phyloP scores from a whole-genome alignment of 1,140 invertebrate genomes.

The Bombus sylvicola region DNA sequence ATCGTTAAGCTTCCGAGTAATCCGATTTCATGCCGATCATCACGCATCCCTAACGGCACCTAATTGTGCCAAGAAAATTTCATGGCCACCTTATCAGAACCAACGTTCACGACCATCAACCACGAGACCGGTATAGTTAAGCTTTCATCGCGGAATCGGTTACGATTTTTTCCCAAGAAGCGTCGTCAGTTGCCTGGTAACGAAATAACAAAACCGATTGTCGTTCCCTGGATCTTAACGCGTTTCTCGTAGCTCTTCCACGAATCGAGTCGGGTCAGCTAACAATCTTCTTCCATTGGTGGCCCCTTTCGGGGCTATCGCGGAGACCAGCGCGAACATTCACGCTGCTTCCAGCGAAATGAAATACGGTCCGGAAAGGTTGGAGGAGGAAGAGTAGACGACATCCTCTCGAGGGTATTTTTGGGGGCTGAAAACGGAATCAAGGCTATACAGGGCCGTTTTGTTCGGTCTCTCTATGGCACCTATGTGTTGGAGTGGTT shows the following conservation, averaged over 20 bases:
- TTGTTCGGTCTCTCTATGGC: slow-evolving; percentile 37
- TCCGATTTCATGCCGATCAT: slow-evolving; percentile 13
- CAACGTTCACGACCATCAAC: background rate
- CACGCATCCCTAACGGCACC: background rate
- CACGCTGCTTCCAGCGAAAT: slow-evolving; percentile 32
- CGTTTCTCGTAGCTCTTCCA: slow-evolving; percentile 15
- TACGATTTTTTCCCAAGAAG: background rate
- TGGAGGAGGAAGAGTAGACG: background rate
- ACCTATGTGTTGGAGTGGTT: slow-evolving; percentile 24
- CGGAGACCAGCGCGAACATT: slow-evolving; percentile 11
- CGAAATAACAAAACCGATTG: slow-evolving; percentile 40
- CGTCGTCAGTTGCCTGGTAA: slow-evolving; percentile 8
- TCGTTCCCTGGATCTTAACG: background rate
- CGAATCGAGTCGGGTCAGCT: slow-evolving; percentile 4
- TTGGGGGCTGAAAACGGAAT: slow-evolving; percentile 26
- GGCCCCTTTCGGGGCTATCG: slow-evolving; percentile 12
- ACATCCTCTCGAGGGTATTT: slow-evolving; percentile 39
- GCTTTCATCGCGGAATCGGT: background rate
- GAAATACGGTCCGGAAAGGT: slow-evolving; percentile 45
- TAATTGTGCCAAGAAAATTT: slow-evolving; percentile 1
- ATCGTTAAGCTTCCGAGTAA: background rate
- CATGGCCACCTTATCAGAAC: background rate
- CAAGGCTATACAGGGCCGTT: slow-evolving; percentile 21
- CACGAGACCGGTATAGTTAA: background rate
- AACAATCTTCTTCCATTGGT: slow-evolving; percentile 47